Conservation (phyloP, 2,113 vertebrate genomes). For the Hirundichthys speculiger region DNA sequence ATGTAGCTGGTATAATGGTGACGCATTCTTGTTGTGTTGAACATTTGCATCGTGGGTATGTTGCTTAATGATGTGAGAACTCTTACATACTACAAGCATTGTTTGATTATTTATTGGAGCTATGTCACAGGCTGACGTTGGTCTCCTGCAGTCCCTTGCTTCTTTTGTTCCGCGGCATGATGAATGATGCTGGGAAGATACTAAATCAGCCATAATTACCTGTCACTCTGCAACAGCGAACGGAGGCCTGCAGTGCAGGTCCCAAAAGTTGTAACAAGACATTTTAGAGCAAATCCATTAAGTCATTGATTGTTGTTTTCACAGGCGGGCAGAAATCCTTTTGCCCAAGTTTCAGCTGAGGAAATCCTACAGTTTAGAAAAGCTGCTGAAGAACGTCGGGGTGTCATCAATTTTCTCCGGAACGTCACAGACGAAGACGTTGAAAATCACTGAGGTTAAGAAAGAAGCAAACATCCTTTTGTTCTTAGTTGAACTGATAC, state of each 20-base stretch:
- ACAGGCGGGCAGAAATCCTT: slow-evolving; percentile 52
- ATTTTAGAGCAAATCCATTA: slow-evolving; percentile 47
- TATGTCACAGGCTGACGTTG: background rate
- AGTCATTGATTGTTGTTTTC: slow-evolving; percentile 59
- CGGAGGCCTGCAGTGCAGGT: slow-evolving; percentile 12
- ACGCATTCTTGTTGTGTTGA: no score
- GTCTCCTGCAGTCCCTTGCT: slow-evolving; percentile 13
- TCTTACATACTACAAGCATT: background rate
- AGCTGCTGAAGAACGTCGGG: slow-evolving; percentile 16
- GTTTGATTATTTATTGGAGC: slow-evolving; percentile 7
- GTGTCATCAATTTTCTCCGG: slow-evolving; percentile 30
- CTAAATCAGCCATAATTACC: slow-evolving; percentile 65
- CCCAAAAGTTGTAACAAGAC: slow-evolving; percentile 49
- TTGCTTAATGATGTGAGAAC: no score
- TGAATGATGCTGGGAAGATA: slow-evolving; percentile 50
- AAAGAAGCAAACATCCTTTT: background rate
- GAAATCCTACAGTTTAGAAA: slow-evolving; percentile 35
- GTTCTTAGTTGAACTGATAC: no score
- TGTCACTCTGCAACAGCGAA: slow-evolving; percentile 38
- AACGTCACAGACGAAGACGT: background rate
- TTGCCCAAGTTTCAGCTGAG: slow-evolving; percentile 44
- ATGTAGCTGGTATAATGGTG: no score
- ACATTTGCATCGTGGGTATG: no score
- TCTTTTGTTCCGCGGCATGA: slow-evolving; percentile 32
- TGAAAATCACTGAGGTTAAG: slow-evolving; percentile 22